Evolutionary conservation across 2,797 vertebrate genomes (phyloP).

Genomic region (Diglossa cyanea): DNA sequence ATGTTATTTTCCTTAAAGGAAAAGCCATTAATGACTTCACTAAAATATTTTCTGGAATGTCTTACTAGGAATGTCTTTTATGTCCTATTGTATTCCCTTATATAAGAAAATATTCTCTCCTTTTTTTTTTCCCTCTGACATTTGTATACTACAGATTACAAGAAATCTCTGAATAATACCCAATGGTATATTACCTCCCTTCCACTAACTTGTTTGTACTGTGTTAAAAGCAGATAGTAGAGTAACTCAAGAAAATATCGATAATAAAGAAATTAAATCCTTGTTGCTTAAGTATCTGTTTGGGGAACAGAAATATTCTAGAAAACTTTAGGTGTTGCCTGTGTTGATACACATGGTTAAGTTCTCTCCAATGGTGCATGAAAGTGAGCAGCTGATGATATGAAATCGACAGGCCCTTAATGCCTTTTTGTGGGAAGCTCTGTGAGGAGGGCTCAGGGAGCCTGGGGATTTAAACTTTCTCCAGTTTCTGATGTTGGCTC

Average conservation of each 20-base stretch:
- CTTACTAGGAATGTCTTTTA: neutral
- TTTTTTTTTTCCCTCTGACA: neutral
- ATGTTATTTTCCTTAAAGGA: neutral
- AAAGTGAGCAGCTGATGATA: neutral
- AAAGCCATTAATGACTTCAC: neutral
- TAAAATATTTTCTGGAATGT: neutral
- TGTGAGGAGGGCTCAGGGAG: neutral
- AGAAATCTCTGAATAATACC: neutral
- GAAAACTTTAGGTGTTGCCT: neutral
- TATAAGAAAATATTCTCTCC: neutral
- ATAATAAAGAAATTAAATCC: neutral
- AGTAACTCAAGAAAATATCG: neutral
- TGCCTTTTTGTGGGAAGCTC: neutral
- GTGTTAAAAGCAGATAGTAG: neutral
- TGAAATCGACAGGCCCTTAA: neutral
- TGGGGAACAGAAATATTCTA: neutral
- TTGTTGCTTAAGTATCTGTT: neutral
- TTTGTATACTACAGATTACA: neutral
- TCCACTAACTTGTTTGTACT: neutral
- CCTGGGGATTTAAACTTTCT: neutral
- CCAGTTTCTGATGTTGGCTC: neutral
- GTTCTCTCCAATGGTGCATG: neutral
- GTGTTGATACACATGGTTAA: neutral
- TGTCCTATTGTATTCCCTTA: neutral
- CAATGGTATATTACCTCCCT: neutral